Base-by-base conservation (phyloP, 2,888 invertebrate genomes). In the Podabrus alpinus region DNA sequence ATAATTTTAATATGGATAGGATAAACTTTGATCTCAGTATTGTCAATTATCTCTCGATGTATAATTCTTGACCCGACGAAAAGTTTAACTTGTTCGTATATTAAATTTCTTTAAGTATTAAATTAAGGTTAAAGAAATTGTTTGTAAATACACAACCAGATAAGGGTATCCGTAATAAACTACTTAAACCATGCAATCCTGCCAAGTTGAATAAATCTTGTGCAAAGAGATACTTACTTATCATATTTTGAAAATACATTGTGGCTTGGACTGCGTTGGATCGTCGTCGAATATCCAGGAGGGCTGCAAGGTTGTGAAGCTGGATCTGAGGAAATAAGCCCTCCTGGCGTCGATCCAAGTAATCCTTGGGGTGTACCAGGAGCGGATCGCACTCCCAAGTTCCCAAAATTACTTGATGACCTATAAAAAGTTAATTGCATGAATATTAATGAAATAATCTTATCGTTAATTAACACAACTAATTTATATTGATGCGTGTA, bases 341-440 rank as follows among this genome's bases (percentile, higher is more conserved):
- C 80, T 67, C 81, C 83, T 62, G 86, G 82, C 87, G 89, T 73
- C 88, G 88, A 82, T 87, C 89, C 87, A 84, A 90, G 91, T 75
- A 84, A 80, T 76, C 85, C 84, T 85, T 92, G 89, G 84, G 92
- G 92, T 86, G 92, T 92, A 88, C 91, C 90, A 86, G 92, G 92
- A 81, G 92, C 92, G 85, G 92, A 92, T 85, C 92, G 91, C 81
- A 91, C 91, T 84, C 91, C 92, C 87, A 88, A 87, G 84, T 86
- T 85, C 83, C 90, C 89, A 86, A 91, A 91, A 88, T 90, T 91
- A 84, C 91, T 90, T 85, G 91, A 91, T 83, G 91, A 91, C 91
- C 91, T 91, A 89, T 29, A 90, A 83, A 67, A 68, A 16, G 29
- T 29, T 29, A n/a, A 29, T 29, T 29, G 29, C 29, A 29, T 29